phyloP scores from a whole-genome alignment of 2,113 vertebrate genomes.

The Solea solea region DNA sequence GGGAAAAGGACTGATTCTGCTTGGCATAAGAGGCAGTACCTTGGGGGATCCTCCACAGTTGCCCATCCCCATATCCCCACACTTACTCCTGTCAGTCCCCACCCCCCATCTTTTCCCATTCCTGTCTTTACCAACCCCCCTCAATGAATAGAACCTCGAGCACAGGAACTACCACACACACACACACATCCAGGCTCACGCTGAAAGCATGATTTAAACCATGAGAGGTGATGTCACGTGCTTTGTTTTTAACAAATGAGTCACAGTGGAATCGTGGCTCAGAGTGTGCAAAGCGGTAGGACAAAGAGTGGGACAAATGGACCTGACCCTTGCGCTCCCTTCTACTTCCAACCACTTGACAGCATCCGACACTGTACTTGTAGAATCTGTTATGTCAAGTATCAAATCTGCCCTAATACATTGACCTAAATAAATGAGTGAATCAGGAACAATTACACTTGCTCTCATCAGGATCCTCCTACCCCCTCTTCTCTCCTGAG shows the following conservation, averaged over 20 bases:
- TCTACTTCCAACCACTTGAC: conserved; percentile 13
- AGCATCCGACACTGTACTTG: conserved; percentile 32
- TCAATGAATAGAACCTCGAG: conserved; percentile 64
- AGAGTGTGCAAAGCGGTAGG: conserved; percentile 21
- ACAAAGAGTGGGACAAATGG: conserved; percentile 20
- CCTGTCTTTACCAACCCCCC: conserved; percentile 76
- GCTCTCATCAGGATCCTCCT: conserved; percentile 10
- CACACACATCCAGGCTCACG: conserved; percentile 36
- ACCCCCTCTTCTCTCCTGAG: conserved; percentile 25
- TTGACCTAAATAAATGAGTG: not conserved
- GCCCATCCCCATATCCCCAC: conserved; percentile 75
- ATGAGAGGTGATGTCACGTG: conserved; percentile 20
- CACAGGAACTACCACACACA: conserved; percentile 45
- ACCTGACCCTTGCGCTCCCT: conserved; percentile 21
- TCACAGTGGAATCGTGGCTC: conserved; percentile 40
- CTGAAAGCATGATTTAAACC: conserved; percentile 42
- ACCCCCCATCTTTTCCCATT: conserved; percentile 59
- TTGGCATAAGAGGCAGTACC: conserved; percentile 78
- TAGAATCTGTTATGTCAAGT: conserved; percentile 4
- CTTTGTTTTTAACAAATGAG: conserved; percentile 48
- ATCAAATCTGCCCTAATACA: conserved; percentile 5
- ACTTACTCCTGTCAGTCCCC: conserved; percentile 58
- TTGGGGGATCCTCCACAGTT: conserved; percentile 79
- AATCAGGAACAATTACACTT: conserved; percentile 34
- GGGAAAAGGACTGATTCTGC: conserved; percentile 76